A percentile compares a stretch with the other conserved stretches of the same genome.
Evolutionary conservation across 2,113 vertebrate genomes (phyloP).

Genomic region (Procapra przewalskii): DNA sequence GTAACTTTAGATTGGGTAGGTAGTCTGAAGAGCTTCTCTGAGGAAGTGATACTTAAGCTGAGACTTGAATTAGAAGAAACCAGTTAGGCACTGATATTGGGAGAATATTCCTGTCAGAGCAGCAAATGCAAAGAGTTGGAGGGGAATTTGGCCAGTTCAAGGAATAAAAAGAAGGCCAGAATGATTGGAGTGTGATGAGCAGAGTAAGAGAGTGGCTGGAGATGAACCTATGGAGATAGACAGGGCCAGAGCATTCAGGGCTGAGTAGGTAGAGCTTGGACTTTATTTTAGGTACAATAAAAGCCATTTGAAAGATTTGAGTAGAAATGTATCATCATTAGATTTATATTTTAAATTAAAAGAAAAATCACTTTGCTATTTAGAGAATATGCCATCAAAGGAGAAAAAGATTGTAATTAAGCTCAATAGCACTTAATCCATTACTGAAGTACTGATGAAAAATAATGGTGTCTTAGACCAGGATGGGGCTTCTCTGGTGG

Average conservation of each 20-base stretch:
- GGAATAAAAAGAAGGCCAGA: background rate
- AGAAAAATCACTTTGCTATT: background rate
- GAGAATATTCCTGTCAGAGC: background rate
- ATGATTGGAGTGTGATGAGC: background rate
- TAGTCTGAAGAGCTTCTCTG: background rate
- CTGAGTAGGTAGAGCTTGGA: background rate
- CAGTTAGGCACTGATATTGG: background rate
- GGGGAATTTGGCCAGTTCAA: background rate
- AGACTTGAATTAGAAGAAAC: constrained; percentile 19
- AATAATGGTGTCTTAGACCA: background rate
- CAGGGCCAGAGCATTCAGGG: background rate
- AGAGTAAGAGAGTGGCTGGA: background rate
- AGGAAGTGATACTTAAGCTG: background rate
- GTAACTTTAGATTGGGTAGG: background rate
- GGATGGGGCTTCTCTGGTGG: background rate
- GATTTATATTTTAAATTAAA: constrained; percentile 4
- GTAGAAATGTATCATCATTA: constrained; percentile 1
- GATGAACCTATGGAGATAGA: background rate
- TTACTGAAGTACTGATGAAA: background rate
- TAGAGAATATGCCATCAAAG: constrained; percentile 4
- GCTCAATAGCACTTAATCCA: background rate
- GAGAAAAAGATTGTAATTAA: background rate
- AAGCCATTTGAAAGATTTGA: background rate
- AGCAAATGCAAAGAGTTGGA: background rate
- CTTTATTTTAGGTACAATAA: background rate